Percentiles rank a stretch among this genome's conserved stretches.
Conservation (phyloP, 2,888 invertebrate genomes). For the Loripinus fragilis region DNA sequence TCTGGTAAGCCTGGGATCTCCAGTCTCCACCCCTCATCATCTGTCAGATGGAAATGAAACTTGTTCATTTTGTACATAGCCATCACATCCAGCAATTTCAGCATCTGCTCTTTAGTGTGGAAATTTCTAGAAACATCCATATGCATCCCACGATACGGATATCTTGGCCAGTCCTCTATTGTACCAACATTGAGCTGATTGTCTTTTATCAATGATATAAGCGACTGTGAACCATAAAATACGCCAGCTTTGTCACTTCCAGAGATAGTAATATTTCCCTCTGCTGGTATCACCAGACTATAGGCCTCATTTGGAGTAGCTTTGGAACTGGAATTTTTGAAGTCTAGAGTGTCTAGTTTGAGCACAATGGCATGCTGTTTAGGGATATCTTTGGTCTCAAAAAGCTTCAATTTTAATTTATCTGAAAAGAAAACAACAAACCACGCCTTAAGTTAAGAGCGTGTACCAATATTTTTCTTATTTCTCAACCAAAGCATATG, state of each 20-base stretch:
- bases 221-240: conserved; percentile 69
- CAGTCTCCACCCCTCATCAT: conserved; percentile 81
- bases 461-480: too few relatives aligned
- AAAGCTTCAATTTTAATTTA: conserved; percentile 29
- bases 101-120: conserved; percentile 65
- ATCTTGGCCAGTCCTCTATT: conserved; percentile 65
- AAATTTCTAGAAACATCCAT: conserved; percentile 80
- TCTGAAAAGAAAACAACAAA: conserved; percentile 34
- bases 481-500: too few relatives aligned
- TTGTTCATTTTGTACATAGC: conserved; percentile 80
- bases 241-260: conserved; percentile 60
- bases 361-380: not conserved
- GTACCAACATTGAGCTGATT: conserved; percentile 35
- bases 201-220: conserved; percentile 40
- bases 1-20: conserved; percentile 79
- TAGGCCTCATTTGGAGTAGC: not conserved
- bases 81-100: conserved; percentile 78
- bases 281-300: not conserved
- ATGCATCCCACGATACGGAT: conserved; percentile 74
- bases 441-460: too few relatives aligned
- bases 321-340: not conserved
- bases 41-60: conserved; percentile 79
- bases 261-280: conserved; percentile 37
- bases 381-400: conserved; percentile 13
- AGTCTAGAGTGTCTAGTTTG: not conserved